phyloP scores from a whole-genome alignment of 2,888 invertebrate species.

The Choreutis nemorana region DNA sequence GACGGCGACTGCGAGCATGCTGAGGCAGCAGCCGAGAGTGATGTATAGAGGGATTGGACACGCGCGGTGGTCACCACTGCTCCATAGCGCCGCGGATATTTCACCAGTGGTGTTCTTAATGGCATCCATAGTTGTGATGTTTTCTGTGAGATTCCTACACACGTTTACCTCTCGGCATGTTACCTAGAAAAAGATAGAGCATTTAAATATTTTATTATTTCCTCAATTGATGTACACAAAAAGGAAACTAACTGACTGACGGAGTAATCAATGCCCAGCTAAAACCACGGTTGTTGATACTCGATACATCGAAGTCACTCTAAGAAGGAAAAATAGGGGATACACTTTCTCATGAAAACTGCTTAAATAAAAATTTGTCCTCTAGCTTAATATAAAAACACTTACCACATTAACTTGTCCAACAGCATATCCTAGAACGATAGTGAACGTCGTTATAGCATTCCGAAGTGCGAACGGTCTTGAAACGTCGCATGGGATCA shows the following conservation, averaged over 20 bases:
- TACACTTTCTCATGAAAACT: too few species aligned
- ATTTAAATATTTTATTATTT: not conserved
- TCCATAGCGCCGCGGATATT: slow-evolving; percentile 40
- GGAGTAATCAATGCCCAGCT: too few species aligned
- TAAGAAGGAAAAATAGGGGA: too few species aligned
- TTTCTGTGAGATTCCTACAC: slow-evolving; percentile 47
- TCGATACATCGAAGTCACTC: too few species aligned
- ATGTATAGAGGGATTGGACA: slow-evolving; percentile 90
- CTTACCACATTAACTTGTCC: slow-evolving; percentile 94
- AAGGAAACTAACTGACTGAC: too few species aligned
- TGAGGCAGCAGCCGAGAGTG: slow-evolving; percentile 83
- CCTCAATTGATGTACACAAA: too few species aligned
- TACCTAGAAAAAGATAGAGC: slow-evolving; percentile 26
- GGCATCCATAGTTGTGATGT: slow-evolving; percentile 59
- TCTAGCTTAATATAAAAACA: too few species aligned
- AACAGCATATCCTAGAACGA: slow-evolving; percentile 86
- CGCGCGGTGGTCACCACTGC: slow-evolving; percentile 72
- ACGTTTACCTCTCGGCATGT: slow-evolving; percentile 50
- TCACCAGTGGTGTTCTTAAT: slow-evolving; percentile 39
- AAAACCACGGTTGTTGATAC: too few species aligned
- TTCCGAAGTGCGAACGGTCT: slow-evolving; percentile 83
- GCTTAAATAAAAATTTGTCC: too few species aligned
- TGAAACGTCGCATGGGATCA: slow-evolving; percentile 87
- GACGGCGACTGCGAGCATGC: slow-evolving; percentile 84
- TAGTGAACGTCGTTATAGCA: slow-evolving; percentile 87